phyloP scores from a whole-genome alignment of 2,888 invertebrate species.

The Idaea aversata region DNA sequence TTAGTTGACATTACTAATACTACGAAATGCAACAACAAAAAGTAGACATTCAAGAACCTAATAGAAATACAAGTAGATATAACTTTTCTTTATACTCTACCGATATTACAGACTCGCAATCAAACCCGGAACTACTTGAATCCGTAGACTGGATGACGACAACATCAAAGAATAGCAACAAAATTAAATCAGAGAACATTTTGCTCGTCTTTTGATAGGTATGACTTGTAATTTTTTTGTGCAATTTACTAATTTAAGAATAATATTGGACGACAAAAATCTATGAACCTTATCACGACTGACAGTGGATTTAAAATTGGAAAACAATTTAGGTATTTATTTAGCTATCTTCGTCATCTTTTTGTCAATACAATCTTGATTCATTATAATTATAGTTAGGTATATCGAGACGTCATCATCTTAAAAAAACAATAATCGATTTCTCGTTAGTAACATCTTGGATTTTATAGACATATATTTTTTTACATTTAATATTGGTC shows the following conservation, averaged over 20 bases:
- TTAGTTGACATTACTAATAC: too few species aligned
- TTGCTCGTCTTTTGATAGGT: constrained; percentile 39
- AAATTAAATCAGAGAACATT: constrained; percentile 14
- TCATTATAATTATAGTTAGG: constrained; percentile 27
- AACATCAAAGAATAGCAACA: neutral
- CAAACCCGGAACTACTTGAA: neutral
- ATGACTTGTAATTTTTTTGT: constrained; percentile 62
- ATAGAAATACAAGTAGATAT: too few species aligned
- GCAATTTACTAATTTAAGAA: neutral
- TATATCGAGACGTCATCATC: constrained; percentile 44
- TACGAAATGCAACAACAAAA: too few species aligned
- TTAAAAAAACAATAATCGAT: constrained; percentile 56
- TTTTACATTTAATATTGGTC: too few species aligned
- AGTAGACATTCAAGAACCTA: too few species aligned
- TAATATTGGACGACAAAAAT: neutral
- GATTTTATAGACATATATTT: too few species aligned
- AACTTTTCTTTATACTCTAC: too few species aligned
- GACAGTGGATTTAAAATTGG: constrained; percentile 14
- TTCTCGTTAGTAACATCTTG: constrained; percentile 52
- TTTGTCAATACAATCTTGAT: constrained; percentile 35
- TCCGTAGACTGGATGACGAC: constrained; percentile 16
- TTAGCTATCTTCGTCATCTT: constrained; percentile 5
- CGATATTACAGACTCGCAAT: neutral
- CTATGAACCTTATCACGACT: constrained; percentile 12
- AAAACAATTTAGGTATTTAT: constrained; percentile 5